Conservation (phyloP, 2,797 vertebrate species). For the Dermochelys coriacea region DNA sequence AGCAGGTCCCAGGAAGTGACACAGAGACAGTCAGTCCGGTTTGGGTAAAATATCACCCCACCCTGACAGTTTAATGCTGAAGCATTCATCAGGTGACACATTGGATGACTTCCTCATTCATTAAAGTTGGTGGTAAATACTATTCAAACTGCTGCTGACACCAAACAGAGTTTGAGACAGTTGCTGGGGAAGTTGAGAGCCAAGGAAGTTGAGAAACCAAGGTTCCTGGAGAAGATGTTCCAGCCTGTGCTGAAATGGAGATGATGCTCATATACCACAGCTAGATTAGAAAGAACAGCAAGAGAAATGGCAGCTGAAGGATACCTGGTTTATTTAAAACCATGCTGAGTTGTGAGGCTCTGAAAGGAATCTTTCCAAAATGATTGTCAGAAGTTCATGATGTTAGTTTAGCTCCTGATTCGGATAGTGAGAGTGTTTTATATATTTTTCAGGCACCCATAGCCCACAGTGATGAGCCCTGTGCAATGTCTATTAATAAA, state of each 20-base stretch:
- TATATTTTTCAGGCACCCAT: conserved; percentile 69
- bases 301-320: background rate
- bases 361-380: background rate
- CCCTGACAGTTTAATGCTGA: background rate
- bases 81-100: background rate
- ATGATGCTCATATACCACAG: background rate
- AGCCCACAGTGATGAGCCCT: conserved; percentile 60
- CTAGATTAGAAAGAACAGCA: too few relatives aligned
- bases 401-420: conserved; percentile 71
- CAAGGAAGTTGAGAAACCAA: background rate
- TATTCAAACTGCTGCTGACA: background rate
- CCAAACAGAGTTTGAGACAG: fast-evolving
- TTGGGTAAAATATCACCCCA: background rate
- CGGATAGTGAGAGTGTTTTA: conserved; percentile 72
- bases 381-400: conserved; percentile 42
- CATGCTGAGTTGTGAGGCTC: background rate
- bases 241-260: background rate
- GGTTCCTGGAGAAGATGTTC: background rate
- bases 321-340: background rate
- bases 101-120: background rate
- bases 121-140: background rate
- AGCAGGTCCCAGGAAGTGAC: background rate
- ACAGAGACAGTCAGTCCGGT: background rate
- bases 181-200: background rate
- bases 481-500: conserved; percentile 71